Percentiles rank a stretch among this genome's conserved stretches.
These are phyloP conservation scores for Sardinella longiceps DNA, from an alignment of 2,797 vertebrate genomes.

Conservation along the genomic window DNA sequence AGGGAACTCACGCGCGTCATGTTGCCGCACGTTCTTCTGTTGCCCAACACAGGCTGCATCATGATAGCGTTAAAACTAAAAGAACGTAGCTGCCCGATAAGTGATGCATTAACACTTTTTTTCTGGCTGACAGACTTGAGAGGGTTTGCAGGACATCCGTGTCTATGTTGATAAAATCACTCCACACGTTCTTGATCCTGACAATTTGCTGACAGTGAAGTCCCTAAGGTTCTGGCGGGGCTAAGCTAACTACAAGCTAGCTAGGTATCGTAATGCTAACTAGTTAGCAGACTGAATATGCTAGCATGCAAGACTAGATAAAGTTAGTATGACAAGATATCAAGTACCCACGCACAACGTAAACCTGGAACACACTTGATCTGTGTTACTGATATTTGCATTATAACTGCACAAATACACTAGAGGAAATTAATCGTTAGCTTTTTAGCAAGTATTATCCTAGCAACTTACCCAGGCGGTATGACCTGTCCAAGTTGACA, in stretches of 20 bases:
- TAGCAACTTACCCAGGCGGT: slow-evolving; percentile 83
- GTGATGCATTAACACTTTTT: neutral
- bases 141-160: neutral
- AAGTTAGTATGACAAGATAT: neutral
- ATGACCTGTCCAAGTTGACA: slow-evolving; percentile 88
- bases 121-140: neutral
- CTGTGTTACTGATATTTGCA: neutral
- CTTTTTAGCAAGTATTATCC: neutral
- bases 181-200: neutral
- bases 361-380: neutral
- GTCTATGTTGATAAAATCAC: neutral
- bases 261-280: neutral
- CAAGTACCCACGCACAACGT: neutral
- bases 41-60: neutral
- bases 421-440: neutral
- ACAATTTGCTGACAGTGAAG: neutral
- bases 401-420: neutral
- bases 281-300: neutral
- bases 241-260: slow-evolving; percentile 23
- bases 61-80: neutral
- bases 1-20: neutral
- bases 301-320: neutral
- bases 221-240: slow-evolving; percentile 4
- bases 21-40: neutral
- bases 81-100: neutral